Percentiles rank a stretch among this genome's conserved stretches.
These are phyloP conservation scores for Anoura caudifer DNA, from an alignment of 2,113 vertebrate genomes.

Conservation along the genomic window DNA sequence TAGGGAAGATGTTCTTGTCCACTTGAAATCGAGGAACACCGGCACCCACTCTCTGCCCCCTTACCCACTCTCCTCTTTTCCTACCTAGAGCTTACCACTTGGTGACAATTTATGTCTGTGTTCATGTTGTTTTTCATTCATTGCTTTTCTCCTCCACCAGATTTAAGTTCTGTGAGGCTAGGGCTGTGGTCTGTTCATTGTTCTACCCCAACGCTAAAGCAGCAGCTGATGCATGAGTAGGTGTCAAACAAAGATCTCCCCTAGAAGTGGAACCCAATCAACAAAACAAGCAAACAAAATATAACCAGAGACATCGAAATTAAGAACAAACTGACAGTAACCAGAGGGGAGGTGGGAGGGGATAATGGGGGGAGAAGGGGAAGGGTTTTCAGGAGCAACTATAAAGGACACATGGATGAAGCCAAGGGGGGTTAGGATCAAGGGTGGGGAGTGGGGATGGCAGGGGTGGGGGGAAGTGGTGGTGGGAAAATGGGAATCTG, in stretches of 20 bases:
- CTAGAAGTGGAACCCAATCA: no score
- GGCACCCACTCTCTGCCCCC: not conserved
- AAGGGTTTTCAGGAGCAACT: no score
- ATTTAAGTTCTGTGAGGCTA: not conserved
- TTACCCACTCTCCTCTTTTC: not conserved
- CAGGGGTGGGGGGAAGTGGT: no score
- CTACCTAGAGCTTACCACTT: not conserved
- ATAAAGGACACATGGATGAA: no score
- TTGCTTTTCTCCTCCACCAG: not conserved
- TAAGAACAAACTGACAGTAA: no score
- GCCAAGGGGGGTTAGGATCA: no score
- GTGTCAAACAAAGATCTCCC: not conserved
- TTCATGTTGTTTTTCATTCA: not conserved
- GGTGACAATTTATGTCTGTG: not conserved
- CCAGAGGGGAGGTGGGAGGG: no score
- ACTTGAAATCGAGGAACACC: not conserved
- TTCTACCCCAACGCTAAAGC: not conserved
- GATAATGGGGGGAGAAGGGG: no score
- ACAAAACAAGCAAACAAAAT: no score
- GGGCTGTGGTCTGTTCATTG: not conserved
- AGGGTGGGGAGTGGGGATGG: no score
- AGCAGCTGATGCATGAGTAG: not conserved
- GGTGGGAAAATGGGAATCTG: no score
- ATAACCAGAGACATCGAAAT: no score
- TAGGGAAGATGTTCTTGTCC: not conserved